These are phyloP conservation scores for Cataglyphis rosenhaueri DNA, from an alignment of 2,888 invertebrate species.

Conservation along the genomic window DNA sequence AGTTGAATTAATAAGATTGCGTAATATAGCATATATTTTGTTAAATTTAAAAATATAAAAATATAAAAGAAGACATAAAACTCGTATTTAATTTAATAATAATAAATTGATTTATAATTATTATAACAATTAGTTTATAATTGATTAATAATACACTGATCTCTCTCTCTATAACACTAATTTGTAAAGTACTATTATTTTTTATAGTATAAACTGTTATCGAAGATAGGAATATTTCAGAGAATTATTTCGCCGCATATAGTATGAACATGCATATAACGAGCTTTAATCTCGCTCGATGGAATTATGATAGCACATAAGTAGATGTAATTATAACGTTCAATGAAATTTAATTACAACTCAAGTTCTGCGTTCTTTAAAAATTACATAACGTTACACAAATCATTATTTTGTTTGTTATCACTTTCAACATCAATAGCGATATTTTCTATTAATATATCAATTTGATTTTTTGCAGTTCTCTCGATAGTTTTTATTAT, in stretches of 20 bases:
- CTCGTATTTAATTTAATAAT: neutral
- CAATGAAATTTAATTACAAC: constrained; percentile 27
- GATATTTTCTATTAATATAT: neutral
- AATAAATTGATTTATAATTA: neutral
- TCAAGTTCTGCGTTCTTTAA: constrained; percentile 4
- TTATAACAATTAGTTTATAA: constrained; percentile 10
- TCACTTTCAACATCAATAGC: neutral
- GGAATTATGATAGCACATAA: constrained; percentile 27
- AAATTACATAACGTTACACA: neutral
- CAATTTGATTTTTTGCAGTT: too few species aligned
- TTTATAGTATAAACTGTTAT: neutral
- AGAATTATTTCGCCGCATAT: constrained; percentile 36
- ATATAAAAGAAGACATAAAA: neutral
- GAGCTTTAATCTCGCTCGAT: constrained; percentile 36
- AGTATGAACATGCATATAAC: constrained; percentile 26
- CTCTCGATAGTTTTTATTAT: neutral
- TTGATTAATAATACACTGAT: constrained; percentile 16
- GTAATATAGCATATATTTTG: neutral
- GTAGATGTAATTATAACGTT: constrained; percentile 33
- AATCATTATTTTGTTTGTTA: neutral
- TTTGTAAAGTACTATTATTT: neutral
- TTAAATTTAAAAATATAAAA: neutral
- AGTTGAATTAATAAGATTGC: neutral
- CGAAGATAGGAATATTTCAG: neutral
- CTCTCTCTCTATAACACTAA: neutral